These are phyloP conservation scores for Vespertilio murinus DNA, from an alignment of 2,797 vertebrate species.

Conservation along the genomic window DNA sequence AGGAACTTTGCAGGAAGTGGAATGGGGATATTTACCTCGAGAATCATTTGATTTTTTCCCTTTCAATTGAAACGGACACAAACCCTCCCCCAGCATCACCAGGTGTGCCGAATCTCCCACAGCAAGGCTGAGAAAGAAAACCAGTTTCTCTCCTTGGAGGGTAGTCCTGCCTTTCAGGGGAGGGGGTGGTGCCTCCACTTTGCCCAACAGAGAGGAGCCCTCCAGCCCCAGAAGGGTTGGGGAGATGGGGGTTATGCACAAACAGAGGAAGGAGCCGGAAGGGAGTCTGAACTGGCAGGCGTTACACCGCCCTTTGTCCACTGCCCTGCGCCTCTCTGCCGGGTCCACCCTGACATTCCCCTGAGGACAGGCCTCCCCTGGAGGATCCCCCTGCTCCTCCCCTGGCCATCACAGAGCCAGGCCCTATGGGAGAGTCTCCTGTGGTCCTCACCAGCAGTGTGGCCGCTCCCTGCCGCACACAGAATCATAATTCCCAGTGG, in stretches of 20 bases:
- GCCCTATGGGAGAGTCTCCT: fast-evolving
- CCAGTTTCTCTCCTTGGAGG: neutral
- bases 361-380: neutral
- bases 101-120: neutral
- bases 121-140: neutral
- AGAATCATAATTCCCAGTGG: neutral
- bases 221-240: too few relatives aligned
- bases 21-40: neutral
- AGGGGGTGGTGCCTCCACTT: fast-evolving
- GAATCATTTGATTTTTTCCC: neutral
- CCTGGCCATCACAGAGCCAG: too few relatives aligned
- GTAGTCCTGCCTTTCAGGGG: neutral
- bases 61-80: constrained; percentile 1
- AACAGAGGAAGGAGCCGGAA: neutral
- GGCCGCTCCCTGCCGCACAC: neutral
- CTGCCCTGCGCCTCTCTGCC: neutral
- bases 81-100: neutral
- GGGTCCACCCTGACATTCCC: neutral
- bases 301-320: neutral
- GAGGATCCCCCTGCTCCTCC: neutral
- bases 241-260: neutral
- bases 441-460: fast-evolving
- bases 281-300: neutral
- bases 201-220: neutral
- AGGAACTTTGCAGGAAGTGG: neutral